Base-by-base conservation (phyloP, 2,888 invertebrate genomes). In the Eurois occulta region DNA sequence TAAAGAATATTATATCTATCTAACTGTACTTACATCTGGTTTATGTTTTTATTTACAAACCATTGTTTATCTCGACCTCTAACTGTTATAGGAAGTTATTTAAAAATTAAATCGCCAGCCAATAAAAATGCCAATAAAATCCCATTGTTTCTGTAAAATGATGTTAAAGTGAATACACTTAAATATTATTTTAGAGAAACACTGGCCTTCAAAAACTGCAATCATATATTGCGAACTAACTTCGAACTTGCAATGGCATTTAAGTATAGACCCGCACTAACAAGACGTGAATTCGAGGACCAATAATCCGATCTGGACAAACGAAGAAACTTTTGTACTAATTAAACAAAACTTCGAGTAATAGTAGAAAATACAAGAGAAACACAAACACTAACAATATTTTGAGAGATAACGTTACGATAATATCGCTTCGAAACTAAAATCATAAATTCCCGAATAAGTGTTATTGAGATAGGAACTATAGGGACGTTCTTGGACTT, bases 391-490 rank as follows among this genome's bases (percentile, higher is more conserved):
- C 32, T 80, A 43, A 75, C 62, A 84, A 80, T 85, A 83, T 85
- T 71, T 85, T 70, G n/a, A 60, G 16, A 77, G 77, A 83, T 79
- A 79, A 75, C 60, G 43, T 48, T 68, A 16, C 58, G 58, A 69
- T 86, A 83, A 69, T 86, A 83, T 86, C 43, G 48, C 55, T 68
- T 83, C 68, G 6, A 28, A 83, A 85, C 76, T 75, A 67, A 77
- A 74, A 64, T 60, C 80, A 77, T 86, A 83, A 86, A 86, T 83
- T 72, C 2, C 28, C 0, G 32, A 48, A 75, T 73, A 75, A 76
- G 35, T 80, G 64, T 73, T 77, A 65, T 83, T 77, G 52, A 60
- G 70, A 79, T 70, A 60, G 64, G 35, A 72, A 72, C 48, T 65
- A 13, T 24, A 38, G 10, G 60, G 43, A 55, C 35, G 41, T 71